phyloP scores from a whole-genome alignment of 2,888 invertebrate species.

The Incurvaria masculella region DNA sequence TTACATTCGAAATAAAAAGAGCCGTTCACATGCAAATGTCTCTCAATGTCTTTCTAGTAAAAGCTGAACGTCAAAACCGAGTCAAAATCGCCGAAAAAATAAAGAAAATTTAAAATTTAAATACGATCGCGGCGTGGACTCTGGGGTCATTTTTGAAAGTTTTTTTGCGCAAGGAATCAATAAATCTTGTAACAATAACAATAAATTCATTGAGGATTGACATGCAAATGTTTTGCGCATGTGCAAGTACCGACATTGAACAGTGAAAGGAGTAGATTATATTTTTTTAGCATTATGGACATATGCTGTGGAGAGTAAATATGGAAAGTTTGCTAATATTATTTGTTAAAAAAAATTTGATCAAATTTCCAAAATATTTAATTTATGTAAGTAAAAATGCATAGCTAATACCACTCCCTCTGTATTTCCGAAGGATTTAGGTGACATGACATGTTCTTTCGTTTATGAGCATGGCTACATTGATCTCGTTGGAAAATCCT shows the following conservation, averaged over 20 bases:
- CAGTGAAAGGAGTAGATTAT: not conserved
- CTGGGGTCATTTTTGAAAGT: slow-evolving; percentile 39
- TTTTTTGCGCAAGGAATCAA: slow-evolving; percentile 48
- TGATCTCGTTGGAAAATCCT: too few species aligned
- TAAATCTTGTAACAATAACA: slow-evolving; percentile 53
- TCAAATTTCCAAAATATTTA: too few species aligned
- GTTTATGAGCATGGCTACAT: too few species aligned
- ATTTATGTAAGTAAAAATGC: too few species aligned
- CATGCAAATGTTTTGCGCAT: slow-evolving; percentile 42
- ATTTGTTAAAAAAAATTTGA: too few species aligned
- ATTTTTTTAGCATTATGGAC: too few species aligned
- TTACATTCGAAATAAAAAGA: not conserved
- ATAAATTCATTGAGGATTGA: slow-evolving; percentile 57
- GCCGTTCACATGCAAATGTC: slow-evolving; percentile 11
- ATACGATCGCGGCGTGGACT: slow-evolving; percentile 24
- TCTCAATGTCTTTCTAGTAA: slow-evolving; percentile 16
- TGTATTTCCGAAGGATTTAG: too few species aligned
- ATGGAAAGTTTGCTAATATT: too few species aligned
- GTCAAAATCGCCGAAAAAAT: slow-evolving; percentile 50
- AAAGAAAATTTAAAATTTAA: slow-evolving; percentile 52
- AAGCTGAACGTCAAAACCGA: slow-evolving; percentile 48
- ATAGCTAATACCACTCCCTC: too few species aligned
- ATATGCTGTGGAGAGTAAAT: too few species aligned
- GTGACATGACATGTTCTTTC: too few species aligned
- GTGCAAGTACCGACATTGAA: not conserved